Evolutionary conservation across 2,888 invertebrate species (phyloP).

Genomic region (Alsophila aescularia): DNA sequence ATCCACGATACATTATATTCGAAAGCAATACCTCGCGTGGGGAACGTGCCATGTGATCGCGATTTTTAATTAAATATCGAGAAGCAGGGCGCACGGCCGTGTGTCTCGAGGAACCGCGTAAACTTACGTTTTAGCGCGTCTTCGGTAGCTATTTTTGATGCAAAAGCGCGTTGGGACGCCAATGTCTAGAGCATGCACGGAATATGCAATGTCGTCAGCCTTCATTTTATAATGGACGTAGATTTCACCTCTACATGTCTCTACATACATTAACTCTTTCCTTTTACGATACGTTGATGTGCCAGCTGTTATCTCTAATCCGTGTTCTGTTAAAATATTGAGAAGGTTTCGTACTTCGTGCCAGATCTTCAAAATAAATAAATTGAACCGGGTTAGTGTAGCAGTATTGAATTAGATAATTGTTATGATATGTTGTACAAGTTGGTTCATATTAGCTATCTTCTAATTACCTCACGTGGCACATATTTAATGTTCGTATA

Average conservation of each 20-base stretch:
- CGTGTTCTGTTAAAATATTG: background rate
- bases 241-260: constrained; percentile 43
- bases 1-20: constrained; percentile 54
- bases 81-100: constrained; percentile 61
- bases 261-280: constrained; percentile 34
- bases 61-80: constrained; percentile 37
- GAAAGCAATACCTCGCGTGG: constrained; percentile 44
- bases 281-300: constrained; percentile 15
- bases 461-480: no score
- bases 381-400: no score
- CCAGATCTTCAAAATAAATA: no score
- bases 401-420: no score
- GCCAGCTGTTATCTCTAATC: constrained; percentile 1
- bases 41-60: constrained; percentile 35
- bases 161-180: constrained; percentile 81
- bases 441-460: no score
- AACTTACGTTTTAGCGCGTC: constrained; percentile 78
- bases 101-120: constrained; percentile 71
- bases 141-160: constrained; percentile 83
- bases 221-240: constrained; percentile 61
- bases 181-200: constrained; percentile 84
- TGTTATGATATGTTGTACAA: no score
- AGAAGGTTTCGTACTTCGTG: background rate
- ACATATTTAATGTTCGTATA: no score
- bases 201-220: constrained; percentile 83